phyloP scores from a whole-genome alignment of 2,888 invertebrate species.

The Drosophila peninsularis region DNA sequence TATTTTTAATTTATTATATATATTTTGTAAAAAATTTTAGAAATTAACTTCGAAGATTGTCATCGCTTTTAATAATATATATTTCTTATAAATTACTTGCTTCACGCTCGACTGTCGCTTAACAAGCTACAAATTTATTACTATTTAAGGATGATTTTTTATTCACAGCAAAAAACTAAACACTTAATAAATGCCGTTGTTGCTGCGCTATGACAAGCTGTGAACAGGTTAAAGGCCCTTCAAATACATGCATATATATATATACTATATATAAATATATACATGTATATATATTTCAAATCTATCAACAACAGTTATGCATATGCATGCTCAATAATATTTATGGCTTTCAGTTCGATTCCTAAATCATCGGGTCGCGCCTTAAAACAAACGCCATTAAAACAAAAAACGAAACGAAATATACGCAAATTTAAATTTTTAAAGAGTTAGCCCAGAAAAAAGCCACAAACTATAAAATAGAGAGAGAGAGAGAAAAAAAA shows the following conservation, averaged over 20 bases:
- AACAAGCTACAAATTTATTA: neutral
- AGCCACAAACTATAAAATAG: slow-evolving; percentile 60
- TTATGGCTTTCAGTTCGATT: slow-evolving; percentile 39
- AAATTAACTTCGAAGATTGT: neutral
- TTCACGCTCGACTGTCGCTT: neutral
- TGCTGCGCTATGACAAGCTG: slow-evolving; percentile 11
- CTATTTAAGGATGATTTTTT: neutral
- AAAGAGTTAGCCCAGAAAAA: slow-evolving; percentile 39
- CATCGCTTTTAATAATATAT: neutral
- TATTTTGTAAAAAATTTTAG: no score
- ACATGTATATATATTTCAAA: no score
- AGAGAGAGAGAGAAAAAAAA: slow-evolving; percentile 17
- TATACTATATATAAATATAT: neutral
- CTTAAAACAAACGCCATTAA: slow-evolving; percentile 50
- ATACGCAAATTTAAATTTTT: slow-evolving; percentile 52
- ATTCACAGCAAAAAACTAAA: neutral
- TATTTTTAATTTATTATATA: no score
- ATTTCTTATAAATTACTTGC: neutral
- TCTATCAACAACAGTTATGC: slow-evolving; percentile 15
- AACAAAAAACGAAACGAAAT: neutral
- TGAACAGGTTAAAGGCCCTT: slow-evolving; percentile 16
- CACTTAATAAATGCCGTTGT: slow-evolving; percentile 1
- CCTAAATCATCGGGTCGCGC: slow-evolving; percentile 52
- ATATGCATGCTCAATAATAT: slow-evolving; percentile 53
- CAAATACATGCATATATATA: neutral